Evolutionary conservation across 2,113 vertebrate species (phyloP).

Genomic region (Myrmecobius fasciatus): DNA sequence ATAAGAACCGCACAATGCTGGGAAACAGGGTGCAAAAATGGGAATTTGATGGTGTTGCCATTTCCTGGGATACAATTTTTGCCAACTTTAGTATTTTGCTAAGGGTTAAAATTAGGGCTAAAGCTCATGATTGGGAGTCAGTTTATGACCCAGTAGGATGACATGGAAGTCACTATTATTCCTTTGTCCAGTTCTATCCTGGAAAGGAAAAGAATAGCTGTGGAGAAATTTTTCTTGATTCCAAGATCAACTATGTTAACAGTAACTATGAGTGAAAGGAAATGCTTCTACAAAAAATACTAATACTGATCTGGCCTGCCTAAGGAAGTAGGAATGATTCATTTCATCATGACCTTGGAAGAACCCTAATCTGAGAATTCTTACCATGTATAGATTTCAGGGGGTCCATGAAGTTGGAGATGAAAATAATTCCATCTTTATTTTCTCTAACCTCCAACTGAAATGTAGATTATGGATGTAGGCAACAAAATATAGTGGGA

Average conservation of each 20-base stretch:
- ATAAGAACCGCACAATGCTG: not conserved
- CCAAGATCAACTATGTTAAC: not conserved
- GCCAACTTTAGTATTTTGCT: not conserved
- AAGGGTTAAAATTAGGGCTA: not conserved
- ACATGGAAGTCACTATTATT: not conserved
- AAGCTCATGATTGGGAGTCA: not conserved
- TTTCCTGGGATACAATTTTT: not conserved
- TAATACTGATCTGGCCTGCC: not conserved
- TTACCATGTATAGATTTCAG: not conserved
- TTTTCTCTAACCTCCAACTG: not conserved
- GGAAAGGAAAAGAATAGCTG: not conserved
- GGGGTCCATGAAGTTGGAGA: not conserved
- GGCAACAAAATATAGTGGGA: not conserved
- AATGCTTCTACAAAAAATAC: not conserved
- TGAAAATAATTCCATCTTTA: not conserved
- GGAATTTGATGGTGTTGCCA: not conserved
- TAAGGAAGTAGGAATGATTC: not conserved
- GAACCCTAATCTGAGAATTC: not conserved
- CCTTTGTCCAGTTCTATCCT: not conserved
- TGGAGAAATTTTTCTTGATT: not conserved
- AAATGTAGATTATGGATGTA: not conserved
- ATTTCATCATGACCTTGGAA: not conserved
- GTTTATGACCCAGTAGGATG: not conserved
- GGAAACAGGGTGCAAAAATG: not conserved
- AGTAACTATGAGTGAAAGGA: not conserved